Evolutionary conservation across 2,888 invertebrate genomes (phyloP).

Genomic region (Galerucella pusilla): DNA sequence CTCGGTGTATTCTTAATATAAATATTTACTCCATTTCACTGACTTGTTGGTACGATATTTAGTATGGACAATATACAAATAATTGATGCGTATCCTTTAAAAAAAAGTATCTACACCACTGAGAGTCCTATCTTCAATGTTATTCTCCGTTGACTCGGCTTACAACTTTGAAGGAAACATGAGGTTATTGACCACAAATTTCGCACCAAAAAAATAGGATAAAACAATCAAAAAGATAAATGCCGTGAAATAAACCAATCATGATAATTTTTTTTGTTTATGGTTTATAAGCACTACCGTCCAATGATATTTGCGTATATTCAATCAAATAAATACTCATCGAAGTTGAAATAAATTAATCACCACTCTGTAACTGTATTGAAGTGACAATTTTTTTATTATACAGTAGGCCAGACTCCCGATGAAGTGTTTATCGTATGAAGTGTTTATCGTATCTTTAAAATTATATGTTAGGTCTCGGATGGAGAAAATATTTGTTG

Average conservation of each 20-base stretch:
- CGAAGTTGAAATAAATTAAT: not conserved
- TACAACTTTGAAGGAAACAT: slow-evolving; percentile 18
- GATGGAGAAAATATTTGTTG: no score
- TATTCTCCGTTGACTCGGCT: slow-evolving; percentile 24
- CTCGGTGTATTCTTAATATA: no score
- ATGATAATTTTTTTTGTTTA: slow-evolving; percentile 17
- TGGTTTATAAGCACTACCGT: slow-evolving; percentile 10
- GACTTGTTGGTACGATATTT: not conserved
- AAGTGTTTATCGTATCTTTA: not conserved
- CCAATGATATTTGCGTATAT: slow-evolving; percentile 1
- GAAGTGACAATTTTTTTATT: not conserved
- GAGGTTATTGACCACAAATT: slow-evolving; percentile 22
- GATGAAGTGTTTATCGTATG: not conserved
- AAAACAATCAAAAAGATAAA: slow-evolving; percentile 20
- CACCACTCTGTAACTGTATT: not conserved
- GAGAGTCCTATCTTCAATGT: slow-evolving; percentile 8
- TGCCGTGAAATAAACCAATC: slow-evolving; percentile 19
- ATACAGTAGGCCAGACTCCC: not conserved
- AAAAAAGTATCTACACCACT: not conserved
- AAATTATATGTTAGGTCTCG: no score
- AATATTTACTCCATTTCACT: no score
- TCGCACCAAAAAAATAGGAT: slow-evolving; percentile 18
- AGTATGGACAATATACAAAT: not conserved
- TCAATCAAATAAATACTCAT: slow-evolving; percentile 1
- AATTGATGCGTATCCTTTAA: not conserved